Evolutionary conservation across 2,888 invertebrate species (phyloP).

Genomic region (Marronus borbonicus): DNA sequence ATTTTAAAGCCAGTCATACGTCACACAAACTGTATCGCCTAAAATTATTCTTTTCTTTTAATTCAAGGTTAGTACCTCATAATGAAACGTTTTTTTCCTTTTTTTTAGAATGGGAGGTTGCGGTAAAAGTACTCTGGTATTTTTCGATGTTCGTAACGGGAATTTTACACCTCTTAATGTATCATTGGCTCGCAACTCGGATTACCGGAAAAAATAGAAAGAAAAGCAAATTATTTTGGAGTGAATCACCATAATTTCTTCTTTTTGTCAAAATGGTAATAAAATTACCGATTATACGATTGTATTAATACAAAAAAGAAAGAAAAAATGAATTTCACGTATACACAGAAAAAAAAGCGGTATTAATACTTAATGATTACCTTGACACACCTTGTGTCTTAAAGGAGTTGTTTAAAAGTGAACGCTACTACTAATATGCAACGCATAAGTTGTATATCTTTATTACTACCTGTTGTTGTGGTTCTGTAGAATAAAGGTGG

Average conservation of each 20-base stretch:
- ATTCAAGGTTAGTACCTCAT: constrained; percentile 37
- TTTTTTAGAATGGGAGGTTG: constrained; percentile 17
- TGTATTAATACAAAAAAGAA: neutral
- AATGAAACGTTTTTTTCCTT: neutral
- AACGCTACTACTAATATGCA: constrained; percentile 10
- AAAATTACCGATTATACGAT: constrained; percentile 3
- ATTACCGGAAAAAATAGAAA: neutral
- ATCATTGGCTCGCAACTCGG: neutral
- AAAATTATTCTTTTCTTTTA: constrained; percentile 20
- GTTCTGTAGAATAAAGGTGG: neutral
- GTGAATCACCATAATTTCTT: constrained; percentile 20
- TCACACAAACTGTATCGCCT: neutral
- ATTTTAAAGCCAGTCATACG: neutral
- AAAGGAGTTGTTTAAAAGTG: constrained; percentile 32
- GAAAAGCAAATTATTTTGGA: neutral
- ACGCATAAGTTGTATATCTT: constrained; percentile 26
- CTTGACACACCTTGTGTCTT: constrained; percentile 41
- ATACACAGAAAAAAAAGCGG: constrained; percentile 8
- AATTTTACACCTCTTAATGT: constrained; percentile 8
- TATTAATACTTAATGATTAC: constrained; percentile 31
- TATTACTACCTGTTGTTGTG: constrained; percentile 27
- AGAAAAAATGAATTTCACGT: neutral
- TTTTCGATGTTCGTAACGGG: constrained; percentile 24
- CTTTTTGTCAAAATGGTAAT: neutral
- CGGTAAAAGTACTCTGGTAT: constrained; percentile 23